phyloP scores from a whole-genome alignment of 2,113 vertebrate genomes.

The Microtus montanus region DNA sequence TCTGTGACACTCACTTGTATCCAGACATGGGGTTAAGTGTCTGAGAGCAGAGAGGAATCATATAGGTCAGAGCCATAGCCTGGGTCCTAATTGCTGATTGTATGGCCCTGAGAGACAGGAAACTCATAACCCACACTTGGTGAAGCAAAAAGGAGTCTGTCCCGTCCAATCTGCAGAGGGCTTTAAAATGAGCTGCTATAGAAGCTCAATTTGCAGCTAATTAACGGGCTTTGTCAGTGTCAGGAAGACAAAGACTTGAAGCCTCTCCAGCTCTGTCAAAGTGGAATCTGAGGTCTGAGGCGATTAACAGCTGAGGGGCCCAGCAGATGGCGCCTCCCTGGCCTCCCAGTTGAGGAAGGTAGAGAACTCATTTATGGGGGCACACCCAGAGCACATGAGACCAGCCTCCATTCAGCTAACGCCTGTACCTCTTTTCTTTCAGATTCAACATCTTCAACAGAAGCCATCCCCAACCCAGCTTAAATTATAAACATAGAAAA shows the following conservation, averaged over 20 bases:
- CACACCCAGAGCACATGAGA: neutral
- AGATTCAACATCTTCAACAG: slow-evolving; percentile 83
- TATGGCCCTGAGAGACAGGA: neutral
- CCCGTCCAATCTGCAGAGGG: neutral
- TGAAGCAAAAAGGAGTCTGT: neutral
- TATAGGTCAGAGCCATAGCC: neutral
- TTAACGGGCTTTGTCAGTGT: neutral
- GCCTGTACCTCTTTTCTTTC: slow-evolving; percentile 76
- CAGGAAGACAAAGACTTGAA: neutral
- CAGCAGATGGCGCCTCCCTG: slow-evolving; percentile 47
- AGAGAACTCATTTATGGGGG: neutral
- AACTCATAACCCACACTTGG: neutral
- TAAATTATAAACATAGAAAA: slow-evolving; percentile 82
- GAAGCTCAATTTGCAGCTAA: neutral
- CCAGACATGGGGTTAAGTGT: neutral
- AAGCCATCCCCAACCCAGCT: slow-evolving; percentile 83
- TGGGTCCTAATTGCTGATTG: fast-evolving
- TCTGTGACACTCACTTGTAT: neutral
- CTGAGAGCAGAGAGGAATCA: neutral
- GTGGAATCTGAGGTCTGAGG: neutral
- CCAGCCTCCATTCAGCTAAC: neutral
- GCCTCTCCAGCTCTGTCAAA: neutral
- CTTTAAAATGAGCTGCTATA: neutral
- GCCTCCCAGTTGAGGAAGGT: neutral
- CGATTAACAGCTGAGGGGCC: fast-evolving